Percentiles rank a stretch among this genome's conserved stretches.
These are phyloP conservation scores for Erebia ligea DNA, from an alignment of 2,888 invertebrate species.

Conservation along the genomic window DNA sequence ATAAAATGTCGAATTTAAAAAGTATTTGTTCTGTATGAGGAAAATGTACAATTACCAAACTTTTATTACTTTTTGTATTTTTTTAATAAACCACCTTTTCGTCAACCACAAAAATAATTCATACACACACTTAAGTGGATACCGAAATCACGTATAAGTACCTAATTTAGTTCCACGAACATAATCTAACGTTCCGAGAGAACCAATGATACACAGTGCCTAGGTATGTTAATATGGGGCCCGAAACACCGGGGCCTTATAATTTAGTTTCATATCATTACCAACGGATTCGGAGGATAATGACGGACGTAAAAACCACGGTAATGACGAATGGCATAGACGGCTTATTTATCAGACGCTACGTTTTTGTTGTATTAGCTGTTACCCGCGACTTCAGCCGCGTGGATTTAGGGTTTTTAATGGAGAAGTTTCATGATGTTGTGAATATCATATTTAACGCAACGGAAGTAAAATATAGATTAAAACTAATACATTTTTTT, in stretches of 20 bases:
- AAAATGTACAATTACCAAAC: too few species aligned
- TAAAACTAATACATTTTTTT: too few species aligned
- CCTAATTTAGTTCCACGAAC: slow-evolving; percentile 34
- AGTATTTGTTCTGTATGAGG: too few species aligned
- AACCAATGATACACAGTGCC: slow-evolving; percentile 33
- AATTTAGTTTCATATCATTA: slow-evolving; percentile 80
- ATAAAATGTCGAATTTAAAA: too few species aligned
- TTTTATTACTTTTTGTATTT: neutral
- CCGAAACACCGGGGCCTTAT: slow-evolving; percentile 64
- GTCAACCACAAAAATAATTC: slow-evolving; percentile 6
- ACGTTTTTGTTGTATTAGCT: neutral
- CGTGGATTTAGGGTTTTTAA: neutral
- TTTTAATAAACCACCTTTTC: neutral
- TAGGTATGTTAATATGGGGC: slow-evolving; percentile 75
- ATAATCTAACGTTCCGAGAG: slow-evolving; percentile 33
- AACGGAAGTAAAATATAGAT: too few species aligned
- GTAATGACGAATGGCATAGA: slow-evolving; percentile 48
- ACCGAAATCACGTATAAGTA: slow-evolving; percentile 31
- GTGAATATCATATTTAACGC: too few species aligned
- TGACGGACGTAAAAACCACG: slow-evolving; percentile 59
- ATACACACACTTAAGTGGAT: slow-evolving; percentile 12
- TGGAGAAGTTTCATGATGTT: too few species aligned
- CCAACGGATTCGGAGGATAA: slow-evolving; percentile 63
- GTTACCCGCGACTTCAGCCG: neutral
- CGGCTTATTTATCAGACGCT: slow-evolving; percentile 42